phyloP scores from a whole-genome alignment of 2,888 invertebrate species.

The Petrolisthes cinctipes region DNA sequence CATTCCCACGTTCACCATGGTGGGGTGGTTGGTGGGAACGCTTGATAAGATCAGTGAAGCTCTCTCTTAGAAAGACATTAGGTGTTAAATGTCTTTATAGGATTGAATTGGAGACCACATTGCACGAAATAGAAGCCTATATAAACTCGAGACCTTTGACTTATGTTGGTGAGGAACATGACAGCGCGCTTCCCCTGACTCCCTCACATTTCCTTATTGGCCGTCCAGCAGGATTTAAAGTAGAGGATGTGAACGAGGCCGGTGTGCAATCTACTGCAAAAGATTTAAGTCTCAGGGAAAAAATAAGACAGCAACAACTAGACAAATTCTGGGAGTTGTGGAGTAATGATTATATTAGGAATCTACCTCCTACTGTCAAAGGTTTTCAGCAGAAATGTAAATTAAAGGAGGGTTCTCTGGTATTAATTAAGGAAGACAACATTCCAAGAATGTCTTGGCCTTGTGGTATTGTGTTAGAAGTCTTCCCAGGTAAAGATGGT shows the following conservation, averaged over 20 bases:
- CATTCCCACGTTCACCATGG: conserved; percentile 70
- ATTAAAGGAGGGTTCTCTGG: not conserved
- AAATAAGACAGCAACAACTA: not conserved
- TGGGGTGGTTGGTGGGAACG: conserved; percentile 67
- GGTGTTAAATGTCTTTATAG: conserved; percentile 67
- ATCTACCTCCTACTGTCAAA: not conserved
- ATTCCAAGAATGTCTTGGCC: not conserved
- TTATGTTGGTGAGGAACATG: conserved; percentile 62
- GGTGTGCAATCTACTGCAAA: not conserved
- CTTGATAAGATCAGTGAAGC: too few relatives aligned
- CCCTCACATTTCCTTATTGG: conserved; percentile 57
- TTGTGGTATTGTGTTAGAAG: not conserved
- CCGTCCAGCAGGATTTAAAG: conserved; percentile 7
- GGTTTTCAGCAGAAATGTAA: not conserved
- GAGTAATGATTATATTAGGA: conserved; percentile 16
- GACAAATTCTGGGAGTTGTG: not conserved
- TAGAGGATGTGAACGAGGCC: not conserved
- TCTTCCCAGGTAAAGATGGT: conserved; percentile 28
- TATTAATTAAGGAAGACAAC: conserved; percentile 12
- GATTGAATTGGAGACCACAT: conserved; percentile 67
- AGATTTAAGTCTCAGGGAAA: not conserved
- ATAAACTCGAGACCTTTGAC: conserved; percentile 69
- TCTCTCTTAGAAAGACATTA: conserved; percentile 46
- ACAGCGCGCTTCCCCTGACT: conserved; percentile 40
- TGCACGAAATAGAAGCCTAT: conserved; percentile 67